Conservation (phyloP, 2,888 invertebrate genomes). For the Macaria notata region DNA sequence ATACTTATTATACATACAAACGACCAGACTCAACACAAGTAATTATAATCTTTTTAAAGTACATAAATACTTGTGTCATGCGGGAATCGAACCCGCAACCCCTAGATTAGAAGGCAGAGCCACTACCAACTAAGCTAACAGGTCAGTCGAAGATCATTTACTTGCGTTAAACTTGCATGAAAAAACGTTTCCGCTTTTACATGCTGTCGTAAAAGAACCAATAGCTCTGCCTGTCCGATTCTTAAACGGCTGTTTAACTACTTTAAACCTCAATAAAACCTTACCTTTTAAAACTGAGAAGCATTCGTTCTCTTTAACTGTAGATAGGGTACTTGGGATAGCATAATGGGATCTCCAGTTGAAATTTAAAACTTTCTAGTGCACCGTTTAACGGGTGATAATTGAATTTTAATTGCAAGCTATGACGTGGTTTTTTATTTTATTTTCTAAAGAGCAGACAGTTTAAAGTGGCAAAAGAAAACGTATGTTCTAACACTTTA, state of each 20-base stretch:
- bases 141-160: too few relatives aligned
- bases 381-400: not conserved
- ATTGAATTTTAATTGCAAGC: not conserved
- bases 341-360: constrained; percentile 8
- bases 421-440: too few relatives aligned
- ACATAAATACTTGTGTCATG: too few relatives aligned
- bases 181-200: constrained; percentile 14
- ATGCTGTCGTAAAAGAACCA: constrained; percentile 15
- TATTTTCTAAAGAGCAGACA: too few relatives aligned
- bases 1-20: too few relatives aligned
- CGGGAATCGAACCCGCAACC: too few relatives aligned
- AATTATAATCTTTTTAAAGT: too few relatives aligned
- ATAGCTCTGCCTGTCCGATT: constrained; percentile 14
- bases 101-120: too few relatives aligned
- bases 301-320: constrained; percentile 11
- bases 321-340: constrained; percentile 6
- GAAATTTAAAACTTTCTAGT: not conserved
- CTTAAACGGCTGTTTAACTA: constrained; percentile 18
- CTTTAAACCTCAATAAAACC: constrained; percentile 23
- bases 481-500: too few relatives aligned
- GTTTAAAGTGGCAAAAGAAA: too few relatives aligned
- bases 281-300: constrained; percentile 6
- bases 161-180: not conserved
- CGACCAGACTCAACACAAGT: too few relatives aligned
- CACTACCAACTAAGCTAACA: too few relatives aligned